phyloP scores from a whole-genome alignment of 2,113 vertebrate genomes.

The Lepisosteus osseus region DNA sequence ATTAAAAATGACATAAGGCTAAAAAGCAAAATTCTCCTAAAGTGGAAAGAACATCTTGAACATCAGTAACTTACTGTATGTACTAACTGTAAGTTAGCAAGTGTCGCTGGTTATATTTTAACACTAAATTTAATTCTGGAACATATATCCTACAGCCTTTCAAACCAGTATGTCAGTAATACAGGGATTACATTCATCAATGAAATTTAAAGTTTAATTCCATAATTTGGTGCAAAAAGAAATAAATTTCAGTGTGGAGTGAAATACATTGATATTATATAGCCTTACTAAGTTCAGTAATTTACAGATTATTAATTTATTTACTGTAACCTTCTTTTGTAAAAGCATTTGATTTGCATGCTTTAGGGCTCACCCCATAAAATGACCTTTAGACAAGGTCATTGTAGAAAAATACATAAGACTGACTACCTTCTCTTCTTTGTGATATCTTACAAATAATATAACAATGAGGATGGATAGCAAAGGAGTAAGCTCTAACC shows the following conservation, averaged over 20 bases:
- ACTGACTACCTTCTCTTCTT: slow-evolving; percentile 1
- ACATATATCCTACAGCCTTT: too few relatives aligned
- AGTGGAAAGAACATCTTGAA: too few relatives aligned
- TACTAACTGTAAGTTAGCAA: too few relatives aligned
- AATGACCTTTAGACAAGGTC: slow-evolving; percentile 13
- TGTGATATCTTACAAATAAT: too few relatives aligned
- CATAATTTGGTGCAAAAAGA: background rate
- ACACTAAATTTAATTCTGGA: too few relatives aligned
- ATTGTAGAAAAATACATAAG: slow-evolving; percentile 43
- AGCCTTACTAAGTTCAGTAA: background rate
- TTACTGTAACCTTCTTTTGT: slow-evolving; percentile 22
- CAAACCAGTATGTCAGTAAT: background rate
- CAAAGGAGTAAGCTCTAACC: background rate
- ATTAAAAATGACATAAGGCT: too few relatives aligned
- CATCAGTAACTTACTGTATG: too few relatives aligned
- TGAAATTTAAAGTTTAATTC: background rate
- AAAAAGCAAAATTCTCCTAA: too few relatives aligned
- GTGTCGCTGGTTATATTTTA: too few relatives aligned
- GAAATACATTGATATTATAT: slow-evolving; percentile 29
- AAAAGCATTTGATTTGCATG: slow-evolving; percentile 48
- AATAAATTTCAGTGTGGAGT: slow-evolving; percentile 51
- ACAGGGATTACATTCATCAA: background rate
- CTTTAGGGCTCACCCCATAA: slow-evolving; percentile 25
- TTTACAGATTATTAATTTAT: background rate
- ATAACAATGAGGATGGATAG: background rate